These are phyloP conservation scores for Solenodon paradoxus DNA, from an alignment of 2,113 vertebrate genomes.

Conservation along the genomic window DNA sequence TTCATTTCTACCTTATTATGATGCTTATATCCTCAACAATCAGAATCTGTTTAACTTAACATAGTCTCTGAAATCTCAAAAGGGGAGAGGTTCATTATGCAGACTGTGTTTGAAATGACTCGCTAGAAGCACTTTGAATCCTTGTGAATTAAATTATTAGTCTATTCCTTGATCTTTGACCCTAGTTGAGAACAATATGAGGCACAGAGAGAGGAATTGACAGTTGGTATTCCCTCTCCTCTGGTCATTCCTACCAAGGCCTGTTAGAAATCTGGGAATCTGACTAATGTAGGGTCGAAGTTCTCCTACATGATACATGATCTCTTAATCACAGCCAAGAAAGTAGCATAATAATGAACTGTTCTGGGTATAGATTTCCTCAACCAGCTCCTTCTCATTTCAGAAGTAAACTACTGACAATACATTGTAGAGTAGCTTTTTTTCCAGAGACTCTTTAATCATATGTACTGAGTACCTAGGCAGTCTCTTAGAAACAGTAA, in stretches of 20 bases:
- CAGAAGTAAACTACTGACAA: not conserved
- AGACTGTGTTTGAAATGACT: not conserved
- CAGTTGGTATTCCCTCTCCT: not conserved
- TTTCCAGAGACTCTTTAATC: not conserved
- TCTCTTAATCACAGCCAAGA: not conserved
- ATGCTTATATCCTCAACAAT: not conserved
- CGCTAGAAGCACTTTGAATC: not conserved
- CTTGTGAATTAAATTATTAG: not conserved
- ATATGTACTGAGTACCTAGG: not conserved
- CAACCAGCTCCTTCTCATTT: not conserved
- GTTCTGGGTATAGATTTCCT: not conserved
- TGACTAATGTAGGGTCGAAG: not conserved
- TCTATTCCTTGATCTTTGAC: not conserved
- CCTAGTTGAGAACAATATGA: not conserved
- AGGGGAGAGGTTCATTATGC: not conserved
- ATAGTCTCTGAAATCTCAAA: not conserved
- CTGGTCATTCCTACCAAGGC: not conserved
- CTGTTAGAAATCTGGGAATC: not conserved
- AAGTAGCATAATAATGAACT: not conserved
- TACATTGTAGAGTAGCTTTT: not conserved
- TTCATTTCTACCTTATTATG: not conserved
- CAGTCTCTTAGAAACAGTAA: not conserved
- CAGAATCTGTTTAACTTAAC: not conserved
- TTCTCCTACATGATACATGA: not conserved
- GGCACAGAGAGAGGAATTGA: not conserved